Percentiles rank a stretch among this genome's conserved stretches.
These are phyloP conservation scores for Alethe castanea DNA, from an alignment of 2,113 vertebrate genomes.

Conservation along the genomic window DNA sequence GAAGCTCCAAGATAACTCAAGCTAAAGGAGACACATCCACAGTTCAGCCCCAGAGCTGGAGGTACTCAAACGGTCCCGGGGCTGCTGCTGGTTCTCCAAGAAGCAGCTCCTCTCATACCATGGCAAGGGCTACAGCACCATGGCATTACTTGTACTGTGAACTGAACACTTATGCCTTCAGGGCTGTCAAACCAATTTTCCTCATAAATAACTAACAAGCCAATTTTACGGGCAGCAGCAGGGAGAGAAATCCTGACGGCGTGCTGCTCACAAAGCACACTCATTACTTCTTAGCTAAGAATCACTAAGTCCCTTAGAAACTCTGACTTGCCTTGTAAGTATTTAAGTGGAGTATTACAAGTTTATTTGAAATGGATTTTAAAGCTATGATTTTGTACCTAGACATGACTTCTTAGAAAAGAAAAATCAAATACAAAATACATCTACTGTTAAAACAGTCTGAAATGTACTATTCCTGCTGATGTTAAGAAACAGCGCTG, in stretches of 20 bases:
- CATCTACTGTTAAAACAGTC: background rate
- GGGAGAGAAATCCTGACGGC: background rate
- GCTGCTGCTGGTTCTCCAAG: background rate
- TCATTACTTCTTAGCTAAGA: background rate
- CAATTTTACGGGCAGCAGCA: background rate
- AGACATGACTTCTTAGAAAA: background rate
- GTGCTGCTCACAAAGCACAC: background rate
- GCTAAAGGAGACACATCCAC: background rate
- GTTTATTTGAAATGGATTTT: background rate
- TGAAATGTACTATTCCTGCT: background rate
- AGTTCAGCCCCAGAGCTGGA: background rate
- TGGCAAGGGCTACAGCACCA: background rate
- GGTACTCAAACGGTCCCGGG: rapidly evolving
- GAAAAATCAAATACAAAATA: background rate
- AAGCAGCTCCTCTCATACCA: background rate
- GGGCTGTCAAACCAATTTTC: background rate
- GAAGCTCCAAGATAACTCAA: background rate
- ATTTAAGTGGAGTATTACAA: background rate
- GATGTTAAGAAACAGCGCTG: background rate
- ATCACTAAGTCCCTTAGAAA: background rate
- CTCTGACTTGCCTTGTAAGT: background rate
- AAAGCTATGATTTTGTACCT: background rate
- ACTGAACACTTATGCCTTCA: background rate
- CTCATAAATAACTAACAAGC: background rate
- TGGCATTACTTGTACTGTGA: background rate